phyloP scores from a whole-genome alignment of 2,113 vertebrate genomes.

The Malaclemys terrapin region DNA sequence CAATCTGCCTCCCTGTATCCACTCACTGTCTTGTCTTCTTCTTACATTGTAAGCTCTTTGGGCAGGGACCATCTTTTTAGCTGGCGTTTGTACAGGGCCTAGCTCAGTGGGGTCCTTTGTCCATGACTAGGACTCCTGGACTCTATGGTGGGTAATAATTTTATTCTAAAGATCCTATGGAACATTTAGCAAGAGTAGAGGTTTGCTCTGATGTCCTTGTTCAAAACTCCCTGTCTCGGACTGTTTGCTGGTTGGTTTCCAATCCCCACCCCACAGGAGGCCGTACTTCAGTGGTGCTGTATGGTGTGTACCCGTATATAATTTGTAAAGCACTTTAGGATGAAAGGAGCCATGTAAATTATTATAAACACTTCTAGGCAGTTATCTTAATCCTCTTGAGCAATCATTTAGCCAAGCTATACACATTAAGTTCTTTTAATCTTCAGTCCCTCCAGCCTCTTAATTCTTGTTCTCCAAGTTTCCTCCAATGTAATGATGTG shows the following conservation, averaged over 20 bases:
- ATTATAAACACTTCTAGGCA: not conserved
- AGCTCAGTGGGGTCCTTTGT: not conserved
- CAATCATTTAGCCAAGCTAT: not conserved
- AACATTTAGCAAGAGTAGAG: not conserved
- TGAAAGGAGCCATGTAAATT: not conserved
- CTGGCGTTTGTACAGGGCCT: not conserved
- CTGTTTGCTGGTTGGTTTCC: not conserved
- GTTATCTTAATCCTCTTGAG: not conserved
- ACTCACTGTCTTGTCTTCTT: not conserved
- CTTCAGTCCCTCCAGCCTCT: not conserved
- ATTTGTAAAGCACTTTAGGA: not conserved
- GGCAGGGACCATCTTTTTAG: not conserved
- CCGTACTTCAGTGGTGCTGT: not conserved
- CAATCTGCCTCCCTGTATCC: not conserved
- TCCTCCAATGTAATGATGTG: not conserved
- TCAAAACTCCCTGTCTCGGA: not conserved
- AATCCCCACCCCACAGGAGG: not conserved
- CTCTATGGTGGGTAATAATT: not conserved
- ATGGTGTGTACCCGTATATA: not conserved
- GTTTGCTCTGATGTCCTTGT: not conserved
- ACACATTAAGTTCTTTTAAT: not conserved
- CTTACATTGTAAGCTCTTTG: not conserved
- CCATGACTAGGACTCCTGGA: not conserved
- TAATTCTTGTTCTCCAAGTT: not conserved
- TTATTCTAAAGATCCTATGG: not conserved